Evolutionary conservation across 2,113 vertebrate species (phyloP).

Genomic region (Puffinus mauretanicus): DNA sequence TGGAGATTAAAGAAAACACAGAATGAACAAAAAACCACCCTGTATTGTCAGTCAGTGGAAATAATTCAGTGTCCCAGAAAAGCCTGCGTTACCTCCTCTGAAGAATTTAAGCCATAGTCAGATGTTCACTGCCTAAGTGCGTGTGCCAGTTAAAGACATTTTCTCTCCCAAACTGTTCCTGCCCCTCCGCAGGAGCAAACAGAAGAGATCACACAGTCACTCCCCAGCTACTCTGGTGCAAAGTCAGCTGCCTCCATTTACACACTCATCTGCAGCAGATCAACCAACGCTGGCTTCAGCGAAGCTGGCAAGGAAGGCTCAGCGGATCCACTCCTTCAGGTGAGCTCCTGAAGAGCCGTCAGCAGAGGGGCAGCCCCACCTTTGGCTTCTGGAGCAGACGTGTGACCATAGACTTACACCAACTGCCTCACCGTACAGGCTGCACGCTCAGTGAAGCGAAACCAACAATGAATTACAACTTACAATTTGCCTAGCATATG

Average conservation of each 20-base stretch:
- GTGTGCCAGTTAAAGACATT: not conserved
- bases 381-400: not conserved
- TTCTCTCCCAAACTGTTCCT: not conserved
- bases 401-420: rapidly evolving
- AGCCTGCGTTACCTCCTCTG: not conserved
- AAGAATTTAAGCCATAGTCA: not conserved
- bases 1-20: not conserved
- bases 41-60: not conserved
- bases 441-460: not conserved
- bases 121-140: not conserved
- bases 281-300: not conserved
- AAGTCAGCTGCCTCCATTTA: not conserved
- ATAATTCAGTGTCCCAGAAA: slow-evolving; percentile 21
- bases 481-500: rapidly evolving
- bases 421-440: not conserved
- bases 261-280: not conserved
- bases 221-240: not conserved
- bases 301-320: not conserved
- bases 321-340: not conserved
- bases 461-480: not conserved
- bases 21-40: not conserved
- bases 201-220: not conserved
- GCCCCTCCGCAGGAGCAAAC: not conserved
- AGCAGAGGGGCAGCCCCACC: not conserved
- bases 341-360: not conserved